phyloP scores from a whole-genome alignment of 2,797 vertebrate genomes.

The Betta splendens region DNA sequence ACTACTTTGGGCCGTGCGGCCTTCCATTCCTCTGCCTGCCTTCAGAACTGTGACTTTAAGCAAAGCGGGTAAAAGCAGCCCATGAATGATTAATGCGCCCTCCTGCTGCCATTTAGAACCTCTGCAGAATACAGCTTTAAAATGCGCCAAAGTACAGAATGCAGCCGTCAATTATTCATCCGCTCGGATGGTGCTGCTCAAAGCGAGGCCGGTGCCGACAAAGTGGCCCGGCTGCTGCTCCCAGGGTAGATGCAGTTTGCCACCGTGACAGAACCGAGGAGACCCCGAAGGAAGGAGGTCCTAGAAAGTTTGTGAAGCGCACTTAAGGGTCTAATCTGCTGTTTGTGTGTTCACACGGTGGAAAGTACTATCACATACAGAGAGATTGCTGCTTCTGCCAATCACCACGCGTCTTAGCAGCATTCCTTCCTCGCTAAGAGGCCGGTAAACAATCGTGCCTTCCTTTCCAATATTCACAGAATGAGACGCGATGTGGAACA shows the following conservation, averaged over 20 bases:
- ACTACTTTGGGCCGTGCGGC: constrained; percentile 22
- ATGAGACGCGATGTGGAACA: no score
- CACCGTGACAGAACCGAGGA: constrained; percentile 53
- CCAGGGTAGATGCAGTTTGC: constrained; percentile 48
- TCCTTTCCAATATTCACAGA: constrained; percentile 56
- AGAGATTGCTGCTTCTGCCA: constrained; percentile 8
- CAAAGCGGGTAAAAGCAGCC: constrained; percentile 78
- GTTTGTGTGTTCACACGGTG: neutral
- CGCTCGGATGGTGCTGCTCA: constrained; percentile 54
- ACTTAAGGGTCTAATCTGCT: constrained; percentile 6
- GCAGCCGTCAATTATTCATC: constrained; percentile 82
- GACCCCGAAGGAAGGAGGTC: constrained; percentile 19
- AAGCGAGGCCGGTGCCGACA: constrained; percentile 57
- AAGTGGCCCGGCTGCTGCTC: constrained; percentile 69
- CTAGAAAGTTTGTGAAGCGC: constrained; percentile 10
- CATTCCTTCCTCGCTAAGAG: constrained; percentile 26
- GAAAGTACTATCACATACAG: neutral
- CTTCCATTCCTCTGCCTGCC: constrained; percentile 27
- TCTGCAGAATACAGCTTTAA: constrained; percentile 80
- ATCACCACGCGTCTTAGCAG: neutral
- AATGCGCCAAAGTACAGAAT: constrained; percentile 83
- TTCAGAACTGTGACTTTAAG: constrained; percentile 77
- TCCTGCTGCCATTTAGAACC: constrained; percentile 79
- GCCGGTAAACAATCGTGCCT: constrained; percentile 61
- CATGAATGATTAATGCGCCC: constrained; percentile 81